Evolutionary conservation across 2,113 vertebrate genomes (phyloP).

Genomic region (Festucalex cinctus): DNA sequence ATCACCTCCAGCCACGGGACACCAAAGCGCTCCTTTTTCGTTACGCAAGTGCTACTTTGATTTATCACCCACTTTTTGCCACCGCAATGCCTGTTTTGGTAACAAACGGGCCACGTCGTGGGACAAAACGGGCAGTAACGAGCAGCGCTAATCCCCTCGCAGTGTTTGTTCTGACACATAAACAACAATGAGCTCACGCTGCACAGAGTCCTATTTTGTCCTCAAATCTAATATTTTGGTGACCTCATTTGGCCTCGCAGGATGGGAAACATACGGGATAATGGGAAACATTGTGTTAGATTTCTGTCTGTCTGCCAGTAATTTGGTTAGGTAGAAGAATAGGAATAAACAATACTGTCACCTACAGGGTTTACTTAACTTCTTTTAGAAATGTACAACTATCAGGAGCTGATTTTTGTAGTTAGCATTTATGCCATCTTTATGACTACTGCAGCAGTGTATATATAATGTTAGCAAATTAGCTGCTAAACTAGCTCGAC

Average conservation of each 20-base stretch:
- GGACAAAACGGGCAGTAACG: neutral
- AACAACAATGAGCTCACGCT: neutral
- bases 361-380: neutral
- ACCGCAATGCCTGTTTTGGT: neutral
- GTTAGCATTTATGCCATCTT: too few species aligned
- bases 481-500: too few species aligned
- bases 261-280: neutral
- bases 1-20: neutral
- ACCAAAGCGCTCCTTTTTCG: neutral
- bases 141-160: neutral
- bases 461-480: too few species aligned
- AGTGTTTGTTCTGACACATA: neutral
- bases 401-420: too few species aligned
- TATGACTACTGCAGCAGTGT: neutral
- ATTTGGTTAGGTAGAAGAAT: neutral
- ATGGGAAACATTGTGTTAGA: neutral
- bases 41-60: neutral
- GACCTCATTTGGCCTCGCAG: neutral
- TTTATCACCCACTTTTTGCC: neutral
- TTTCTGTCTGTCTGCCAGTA: neutral
- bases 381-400: too few species aligned
- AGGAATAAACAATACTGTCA: neutral
- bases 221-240: neutral
- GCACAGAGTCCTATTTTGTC: neutral
- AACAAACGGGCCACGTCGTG: neutral